Percentiles rank a stretch among this genome's conserved stretches.
These are phyloP conservation scores for Euzetes globulus DNA, from an alignment of 2,888 invertebrate genomes.

Conservation along the genomic window DNA sequence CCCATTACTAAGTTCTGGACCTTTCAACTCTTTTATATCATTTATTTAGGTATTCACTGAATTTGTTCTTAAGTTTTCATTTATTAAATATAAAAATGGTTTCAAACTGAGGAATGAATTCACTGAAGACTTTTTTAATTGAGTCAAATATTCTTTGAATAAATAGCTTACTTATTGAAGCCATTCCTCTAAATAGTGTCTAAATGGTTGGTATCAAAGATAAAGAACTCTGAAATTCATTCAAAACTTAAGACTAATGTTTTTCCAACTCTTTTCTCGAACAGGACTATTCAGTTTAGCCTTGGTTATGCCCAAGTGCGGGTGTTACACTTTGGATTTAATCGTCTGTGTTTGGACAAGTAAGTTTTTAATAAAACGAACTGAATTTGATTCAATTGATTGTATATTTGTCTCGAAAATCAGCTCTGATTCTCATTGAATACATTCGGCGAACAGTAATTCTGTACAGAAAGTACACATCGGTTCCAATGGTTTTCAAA, in stretches of 20 bases:
- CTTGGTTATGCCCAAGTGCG: slow-evolving; percentile 47
- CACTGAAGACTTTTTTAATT: no score
- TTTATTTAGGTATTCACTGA: slow-evolving; percentile 39
- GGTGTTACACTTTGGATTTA: slow-evolving; percentile 45
- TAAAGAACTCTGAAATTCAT: no score
- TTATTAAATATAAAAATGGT: no score
- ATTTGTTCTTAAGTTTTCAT: no score
- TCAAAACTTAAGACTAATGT: not conserved
- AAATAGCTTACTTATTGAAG: no score
- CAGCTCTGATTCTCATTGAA: slow-evolving; percentile 39
- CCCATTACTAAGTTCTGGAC: slow-evolving; percentile 50
- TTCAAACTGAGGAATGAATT: no score
- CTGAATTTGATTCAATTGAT: no score
- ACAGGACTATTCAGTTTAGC: slow-evolving; percentile 43
- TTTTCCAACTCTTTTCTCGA: not conserved
- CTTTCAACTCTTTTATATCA: slow-evolving; percentile 45
- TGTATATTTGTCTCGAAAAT: no score
- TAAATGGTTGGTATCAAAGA: no score
- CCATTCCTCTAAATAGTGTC: no score
- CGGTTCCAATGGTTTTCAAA: slow-evolving; percentile 42
- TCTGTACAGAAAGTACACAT: slow-evolving; percentile 43
- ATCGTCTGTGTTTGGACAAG: slow-evolving; percentile 44
- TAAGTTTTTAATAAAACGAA: slow-evolving; percentile 28
- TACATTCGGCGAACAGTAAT: slow-evolving; percentile 33
- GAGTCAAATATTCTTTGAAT: no score